Base-by-base conservation (phyloP, 2,113 vertebrate genomes). In the Lasiurus borealis region DNA sequence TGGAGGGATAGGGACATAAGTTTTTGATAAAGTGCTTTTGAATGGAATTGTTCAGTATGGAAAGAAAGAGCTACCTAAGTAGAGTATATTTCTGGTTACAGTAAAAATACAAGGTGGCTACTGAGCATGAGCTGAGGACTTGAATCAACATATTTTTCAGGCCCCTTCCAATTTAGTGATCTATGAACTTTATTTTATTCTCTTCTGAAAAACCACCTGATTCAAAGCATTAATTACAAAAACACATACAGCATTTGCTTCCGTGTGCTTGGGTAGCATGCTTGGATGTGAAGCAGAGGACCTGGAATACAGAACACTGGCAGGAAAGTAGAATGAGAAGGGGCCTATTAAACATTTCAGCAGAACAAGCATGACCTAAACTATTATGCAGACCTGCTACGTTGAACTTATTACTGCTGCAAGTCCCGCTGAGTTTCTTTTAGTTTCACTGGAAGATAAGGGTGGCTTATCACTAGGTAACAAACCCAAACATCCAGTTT, bases 391-490 rank as follows among this genome's bases (percentile, higher is more conserved):
- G 31, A 40, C 16, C 15, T 50, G 71, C 44, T 84, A 19, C 57
- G 19, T 13, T 92, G 89, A 81, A 95, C 59, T 85, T 73, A 31
- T 29, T n/a, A 25, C 27, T 59, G 14, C 1, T 44, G 16, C 52
- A 48, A 46, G 16, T 59, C 14, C 23, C 3, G 3, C 14, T 76
- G 29, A 72, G 71, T 78, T 77, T 94, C 68, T 82, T 93, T 82
- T 12, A 88, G 40, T 76, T 95, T 95, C 34, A 66, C 69, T 68
- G 23, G 66, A 83, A 90, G 19, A 13, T 21, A 88, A 94, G 50
- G 90, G 76, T 85, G 34, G 68, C 66, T 97, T n/a, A 44, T 77
- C 82, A 77, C 76, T 64, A 94, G 31, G 84, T 80, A 93, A 87
- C 36, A 93, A 72, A 75, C 34, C 40, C 66, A 97, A 96, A 94